Conservation (phyloP, 2,113 vertebrate species). For the Phylloscopus whistleri region DNA sequence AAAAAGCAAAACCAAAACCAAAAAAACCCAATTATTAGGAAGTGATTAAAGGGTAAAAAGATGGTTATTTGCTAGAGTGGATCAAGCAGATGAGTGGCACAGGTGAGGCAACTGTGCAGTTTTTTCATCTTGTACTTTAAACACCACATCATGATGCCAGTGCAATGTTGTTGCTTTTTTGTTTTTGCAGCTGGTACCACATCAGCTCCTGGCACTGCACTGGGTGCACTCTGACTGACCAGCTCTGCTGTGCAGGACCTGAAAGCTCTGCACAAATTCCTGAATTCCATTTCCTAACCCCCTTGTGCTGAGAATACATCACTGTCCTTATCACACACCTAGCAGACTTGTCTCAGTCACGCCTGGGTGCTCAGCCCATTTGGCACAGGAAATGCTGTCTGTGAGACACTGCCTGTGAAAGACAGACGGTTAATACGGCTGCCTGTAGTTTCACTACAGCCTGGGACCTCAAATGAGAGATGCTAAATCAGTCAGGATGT, state of each 20-base stretch:
- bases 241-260: accelerated
- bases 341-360: not conserved
- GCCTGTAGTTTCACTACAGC: not conserved
- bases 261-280: not conserved
- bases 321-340: not conserved
- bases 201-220: not conserved
- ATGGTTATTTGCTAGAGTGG: not conserved
- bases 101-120: not conserved
- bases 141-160: not conserved
- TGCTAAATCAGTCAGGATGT: not conserved
- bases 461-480: not conserved
- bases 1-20: too few relatives aligned
- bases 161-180: not conserved
- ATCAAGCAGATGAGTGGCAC: not conserved
- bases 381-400: conserved; percentile 22
- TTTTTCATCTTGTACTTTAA: not conserved
- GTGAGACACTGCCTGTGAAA: not conserved
- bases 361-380: not conserved
- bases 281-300: not conserved
- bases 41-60: not conserved
- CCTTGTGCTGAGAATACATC: not conserved
- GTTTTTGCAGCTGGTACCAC: not conserved
- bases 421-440: not conserved
- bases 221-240: not conserved
- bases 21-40: not conserved